phyloP scores from a whole-genome alignment of 2,888 invertebrate species.

The Toxonevra muliebris region DNA sequence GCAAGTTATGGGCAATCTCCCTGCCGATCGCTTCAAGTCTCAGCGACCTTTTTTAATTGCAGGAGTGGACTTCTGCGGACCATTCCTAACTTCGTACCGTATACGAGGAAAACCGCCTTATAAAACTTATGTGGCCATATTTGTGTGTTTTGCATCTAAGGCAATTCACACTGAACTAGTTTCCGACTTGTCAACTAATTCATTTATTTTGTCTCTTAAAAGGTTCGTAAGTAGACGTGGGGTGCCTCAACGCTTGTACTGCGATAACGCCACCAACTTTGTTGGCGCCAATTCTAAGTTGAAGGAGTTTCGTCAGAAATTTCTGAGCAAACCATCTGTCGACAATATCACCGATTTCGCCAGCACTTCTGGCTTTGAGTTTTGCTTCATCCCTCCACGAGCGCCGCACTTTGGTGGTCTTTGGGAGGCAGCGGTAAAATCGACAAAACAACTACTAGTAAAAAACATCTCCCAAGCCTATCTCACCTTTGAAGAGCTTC shows the following conservation, averaged over 20 bases:
- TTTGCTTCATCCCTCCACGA: constrained; percentile 36
- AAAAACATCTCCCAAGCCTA: no score
- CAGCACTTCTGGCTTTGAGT: constrained; percentile 18
- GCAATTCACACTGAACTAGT: constrained; percentile 24
- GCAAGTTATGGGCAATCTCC: constrained; percentile 30
- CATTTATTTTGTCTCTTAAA: constrained; percentile 26
- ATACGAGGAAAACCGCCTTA: constrained; percentile 25
- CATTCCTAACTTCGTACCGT: constrained; percentile 24
- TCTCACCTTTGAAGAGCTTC: constrained; percentile 36
- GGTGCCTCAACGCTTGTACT: constrained; percentile 21
- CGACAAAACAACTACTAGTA: constrained; percentile 34
- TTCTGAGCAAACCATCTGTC: background rate
- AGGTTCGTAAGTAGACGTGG: constrained; percentile 24
- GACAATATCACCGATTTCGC: constrained; percentile 6
- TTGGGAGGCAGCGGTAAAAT: constrained; percentile 41
- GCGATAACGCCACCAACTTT: constrained; percentile 32
- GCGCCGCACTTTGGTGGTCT: constrained; percentile 38
- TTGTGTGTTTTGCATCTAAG: constrained; percentile 25
- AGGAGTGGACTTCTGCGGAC: constrained; percentile 38
- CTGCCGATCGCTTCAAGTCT: constrained; percentile 14
- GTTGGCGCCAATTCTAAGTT: constrained; percentile 32
- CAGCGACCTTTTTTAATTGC: constrained; percentile 13
- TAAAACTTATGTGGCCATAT: constrained; percentile 29
- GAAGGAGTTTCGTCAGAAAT: constrained; percentile 13
- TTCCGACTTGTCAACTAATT: constrained; percentile 24